Percentiles rank a stretch among this genome's conserved stretches.
These are phyloP conservation scores for Alces alces DNA, from an alignment of 2,113 vertebrate species.

Conservation along the genomic window DNA sequence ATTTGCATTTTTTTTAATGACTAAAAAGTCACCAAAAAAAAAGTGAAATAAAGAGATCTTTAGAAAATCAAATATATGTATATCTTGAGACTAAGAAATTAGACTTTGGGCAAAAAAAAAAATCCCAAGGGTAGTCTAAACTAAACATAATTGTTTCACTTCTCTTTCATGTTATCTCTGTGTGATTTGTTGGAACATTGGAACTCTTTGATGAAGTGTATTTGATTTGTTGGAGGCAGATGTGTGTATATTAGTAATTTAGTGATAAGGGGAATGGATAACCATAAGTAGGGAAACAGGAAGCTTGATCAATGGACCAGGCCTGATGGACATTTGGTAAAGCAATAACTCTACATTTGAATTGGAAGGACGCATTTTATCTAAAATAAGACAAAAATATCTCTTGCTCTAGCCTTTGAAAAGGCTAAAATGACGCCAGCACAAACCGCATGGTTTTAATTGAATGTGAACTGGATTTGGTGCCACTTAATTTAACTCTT, in stretches of 20 bases:
- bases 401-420: background rate
- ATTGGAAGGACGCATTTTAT: background rate
- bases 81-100: background rate
- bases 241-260: background rate
- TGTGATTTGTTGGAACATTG: background rate
- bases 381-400: background rate
- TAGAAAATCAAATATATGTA: background rate
- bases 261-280: background rate
- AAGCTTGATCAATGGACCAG: background rate
- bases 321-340: background rate
- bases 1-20: background rate
- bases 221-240: background rate
- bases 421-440: background rate
- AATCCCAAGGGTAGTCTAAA: background rate
- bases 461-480: background rate
- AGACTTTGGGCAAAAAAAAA: background rate
- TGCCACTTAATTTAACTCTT: background rate
- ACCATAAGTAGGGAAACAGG: background rate
- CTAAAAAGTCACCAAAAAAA: background rate
- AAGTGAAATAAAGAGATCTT: conserved; percentile 4
- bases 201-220: background rate
- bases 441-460: background rate
- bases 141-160: background rate
- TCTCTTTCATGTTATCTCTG: background rate
- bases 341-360: background rate